These are phyloP conservation scores for Meteorus cinctellus DNA, from an alignment of 2,888 invertebrate genomes.

Conservation along the genomic window DNA sequence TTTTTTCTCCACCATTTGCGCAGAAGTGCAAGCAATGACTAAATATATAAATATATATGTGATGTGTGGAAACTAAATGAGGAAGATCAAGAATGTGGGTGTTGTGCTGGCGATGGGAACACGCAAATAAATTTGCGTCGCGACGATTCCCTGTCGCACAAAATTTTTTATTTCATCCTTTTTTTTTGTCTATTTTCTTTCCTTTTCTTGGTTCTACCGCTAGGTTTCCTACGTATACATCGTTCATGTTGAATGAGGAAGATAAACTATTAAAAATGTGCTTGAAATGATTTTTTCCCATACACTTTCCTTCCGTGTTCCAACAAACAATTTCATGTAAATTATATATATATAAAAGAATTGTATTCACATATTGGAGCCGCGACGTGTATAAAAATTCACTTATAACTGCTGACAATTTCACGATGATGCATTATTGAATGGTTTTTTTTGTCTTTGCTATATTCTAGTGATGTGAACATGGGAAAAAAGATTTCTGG, in stretches of 20 bases:
- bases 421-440: background rate
- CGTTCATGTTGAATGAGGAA: background rate
- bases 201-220: background rate
- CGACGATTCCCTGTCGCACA: slow-evolving; percentile 19
- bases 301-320: slow-evolving; percentile 13
- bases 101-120: background rate
- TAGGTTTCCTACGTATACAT: background rate
- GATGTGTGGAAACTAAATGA: slow-evolving; percentile 14
- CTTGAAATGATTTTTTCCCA: background rate
- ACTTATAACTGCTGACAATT: background rate
- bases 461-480: background rate
- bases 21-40: slow-evolving; percentile 30
- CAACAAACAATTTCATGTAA: background rate
- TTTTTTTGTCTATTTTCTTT: background rate
- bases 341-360: slow-evolving; percentile 20
- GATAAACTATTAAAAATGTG: slow-evolving; percentile 8
- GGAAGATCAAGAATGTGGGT: slow-evolving; percentile 11
- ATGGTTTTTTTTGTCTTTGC: slow-evolving; percentile 13
- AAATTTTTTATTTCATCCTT: slow-evolving; percentile 6
- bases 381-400: slow-evolving; percentile 37
- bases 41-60: background rate
- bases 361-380: slow-evolving; percentile 38
- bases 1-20: slow-evolving; percentile 23
- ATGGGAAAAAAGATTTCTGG: background rate
- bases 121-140: slow-evolving; percentile 29